These are phyloP conservation scores for Nemapogon koenigi DNA, from an alignment of 2,888 invertebrate genomes.

Conservation along the genomic window DNA sequence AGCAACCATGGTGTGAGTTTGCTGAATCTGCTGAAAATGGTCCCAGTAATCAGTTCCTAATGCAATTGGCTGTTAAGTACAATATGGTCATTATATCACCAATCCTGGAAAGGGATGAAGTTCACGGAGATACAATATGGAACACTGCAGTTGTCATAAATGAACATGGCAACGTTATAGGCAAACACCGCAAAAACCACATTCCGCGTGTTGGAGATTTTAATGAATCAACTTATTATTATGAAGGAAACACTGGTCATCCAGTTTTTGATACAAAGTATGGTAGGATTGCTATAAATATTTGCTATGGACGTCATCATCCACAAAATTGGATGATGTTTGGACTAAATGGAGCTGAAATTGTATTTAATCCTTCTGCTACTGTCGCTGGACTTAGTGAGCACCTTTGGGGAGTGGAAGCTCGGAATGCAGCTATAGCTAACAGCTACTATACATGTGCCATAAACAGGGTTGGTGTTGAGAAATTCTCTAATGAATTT, in stretches of 20 bases:
- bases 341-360: constrained; percentile 97
- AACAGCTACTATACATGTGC: constrained; percentile 95
- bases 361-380: constrained; percentile 99
- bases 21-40: constrained; percentile 90
- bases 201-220: constrained; percentile 98
- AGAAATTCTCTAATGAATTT: constrained; percentile 72
- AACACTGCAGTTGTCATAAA: constrained; percentile 95
- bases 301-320: constrained; percentile 98
- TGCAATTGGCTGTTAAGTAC: constrained; percentile 77
- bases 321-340: constrained; percentile 99
- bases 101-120: constrained; percentile 91
- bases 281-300: constrained; percentile 92
- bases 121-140: constrained; percentile 89
- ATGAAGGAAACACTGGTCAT: constrained; percentile 96
- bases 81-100: constrained; percentile 96
- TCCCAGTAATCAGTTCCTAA: constrained; percentile 81
- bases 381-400: constrained; percentile 85
- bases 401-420: constrained; percentile 95
- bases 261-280: constrained; percentile 89
- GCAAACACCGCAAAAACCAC: constrained; percentile 97
- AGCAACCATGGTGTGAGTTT: constrained; percentile 96
- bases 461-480: constrained; percentile 93
- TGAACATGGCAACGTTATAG: constrained; percentile 83
- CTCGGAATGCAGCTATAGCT: constrained; percentile 95
- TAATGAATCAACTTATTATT: constrained; percentile 98